A percentile compares a stretch with the other conserved stretches of the same genome.
phyloP scores from a whole-genome alignment of 2,113 vertebrate genomes.

The Centropristis striata region DNA sequence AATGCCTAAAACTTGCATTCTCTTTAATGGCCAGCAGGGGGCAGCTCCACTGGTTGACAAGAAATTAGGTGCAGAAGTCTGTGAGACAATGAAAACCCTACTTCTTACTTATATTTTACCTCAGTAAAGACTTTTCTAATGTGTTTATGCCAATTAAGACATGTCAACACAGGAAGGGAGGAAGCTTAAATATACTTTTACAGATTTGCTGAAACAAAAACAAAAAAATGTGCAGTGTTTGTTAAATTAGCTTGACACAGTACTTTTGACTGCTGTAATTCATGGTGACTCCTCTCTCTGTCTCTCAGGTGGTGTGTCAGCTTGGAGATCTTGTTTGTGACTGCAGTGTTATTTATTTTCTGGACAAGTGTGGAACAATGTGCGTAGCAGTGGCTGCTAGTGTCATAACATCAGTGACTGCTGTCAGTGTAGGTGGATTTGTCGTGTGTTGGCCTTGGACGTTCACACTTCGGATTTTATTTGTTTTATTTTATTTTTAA shows the following conservation, averaged over 20 bases:
- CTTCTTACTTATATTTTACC: no score
- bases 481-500: constrained; percentile 15
- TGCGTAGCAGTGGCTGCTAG: constrained; percentile 53
- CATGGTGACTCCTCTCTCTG: constrained; percentile 9
- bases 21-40: no score
- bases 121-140: no score
- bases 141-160: no score
- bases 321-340: constrained; percentile 81
- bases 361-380: constrained; percentile 81
- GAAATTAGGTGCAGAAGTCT: no score
- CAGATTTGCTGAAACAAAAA: background rate
- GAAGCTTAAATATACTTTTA: background rate
- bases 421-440: constrained; percentile 60
- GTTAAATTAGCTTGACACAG: background rate
- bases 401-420: constrained; percentile 66
- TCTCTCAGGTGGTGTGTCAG: constrained; percentile 86
- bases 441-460: constrained; percentile 47
- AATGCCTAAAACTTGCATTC: no score
- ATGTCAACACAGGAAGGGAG: no score
- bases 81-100: no score
- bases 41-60: no score
- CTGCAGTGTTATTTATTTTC: constrained; percentile 87
- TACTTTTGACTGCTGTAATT: background rate
- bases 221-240: background rate
- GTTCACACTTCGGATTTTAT: constrained; percentile 49